Evolutionary conservation across 2,797 vertebrate species (phyloP).

Genomic region (Melopsittacus undulatus): DNA sequence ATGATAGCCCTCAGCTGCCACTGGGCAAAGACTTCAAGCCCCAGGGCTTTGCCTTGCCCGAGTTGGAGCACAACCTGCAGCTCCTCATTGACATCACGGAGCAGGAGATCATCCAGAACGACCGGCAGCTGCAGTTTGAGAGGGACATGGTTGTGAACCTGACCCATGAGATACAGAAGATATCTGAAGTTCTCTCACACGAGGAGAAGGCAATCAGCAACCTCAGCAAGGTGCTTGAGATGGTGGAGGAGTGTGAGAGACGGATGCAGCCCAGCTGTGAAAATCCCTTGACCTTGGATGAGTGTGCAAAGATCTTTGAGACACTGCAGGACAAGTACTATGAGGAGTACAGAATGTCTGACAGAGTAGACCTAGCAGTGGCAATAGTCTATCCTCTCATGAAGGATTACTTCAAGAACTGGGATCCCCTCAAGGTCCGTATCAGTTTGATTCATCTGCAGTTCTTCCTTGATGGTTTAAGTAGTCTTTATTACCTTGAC

Average conservation of each 20-base stretch:
- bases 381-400: conserved; percentile 93
- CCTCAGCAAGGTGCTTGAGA: conserved; percentile 88
- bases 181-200: conserved; percentile 81
- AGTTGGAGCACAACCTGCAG: conserved; percentile 97
- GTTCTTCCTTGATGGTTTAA: background rate
- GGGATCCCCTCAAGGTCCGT: conserved; percentile 93
- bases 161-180: conserved; percentile 87
- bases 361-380: conserved; percentile 89
- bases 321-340: conserved; percentile 94
- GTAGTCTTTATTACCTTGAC: background rate
- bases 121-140: conserved; percentile 93
- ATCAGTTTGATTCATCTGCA: accelerated
- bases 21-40: conserved; percentile 84
- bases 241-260: conserved; percentile 91
- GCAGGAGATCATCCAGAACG: conserved; percentile 97
- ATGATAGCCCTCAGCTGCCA: conserved; percentile 80
- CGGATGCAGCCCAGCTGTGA: conserved; percentile 77
- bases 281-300: conserved; percentile 84
- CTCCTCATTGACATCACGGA: conserved; percentile 97
- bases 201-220: conserved; percentile 86
- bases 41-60: conserved; percentile 88
- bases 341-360: conserved; percentile 92
- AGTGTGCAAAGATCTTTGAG: conserved; percentile 90
- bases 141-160: conserved; percentile 93
- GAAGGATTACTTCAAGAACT: conserved; percentile 89